phyloP scores from a whole-genome alignment of 2,888 invertebrate genomes.

The Dermolepida albohirtum region DNA sequence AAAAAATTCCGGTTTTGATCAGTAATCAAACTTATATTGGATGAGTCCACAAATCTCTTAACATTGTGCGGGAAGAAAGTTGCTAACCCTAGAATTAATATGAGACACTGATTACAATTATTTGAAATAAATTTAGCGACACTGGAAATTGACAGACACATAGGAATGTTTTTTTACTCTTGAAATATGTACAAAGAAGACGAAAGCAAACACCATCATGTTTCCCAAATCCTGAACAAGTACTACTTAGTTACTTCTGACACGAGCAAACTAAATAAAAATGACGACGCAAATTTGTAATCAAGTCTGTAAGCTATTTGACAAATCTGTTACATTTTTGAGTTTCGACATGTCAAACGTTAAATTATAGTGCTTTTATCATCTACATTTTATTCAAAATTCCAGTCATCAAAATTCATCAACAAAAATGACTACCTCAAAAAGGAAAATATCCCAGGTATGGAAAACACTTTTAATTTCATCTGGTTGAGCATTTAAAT shows the following conservation, averaged over 20 bases:
- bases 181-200: too few species aligned
- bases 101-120: too few species aligned
- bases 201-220: too few species aligned
- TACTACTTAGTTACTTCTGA: neutral
- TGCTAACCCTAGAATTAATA: too few species aligned
- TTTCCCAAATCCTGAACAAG: too few species aligned
- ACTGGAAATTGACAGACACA: too few species aligned
- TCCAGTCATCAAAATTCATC: constrained; percentile 9
- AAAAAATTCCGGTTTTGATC: too few species aligned
- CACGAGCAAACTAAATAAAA: neutral
- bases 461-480: neutral
- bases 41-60: too few species aligned
- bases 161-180: too few species aligned
- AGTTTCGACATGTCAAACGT: constrained; percentile 8
- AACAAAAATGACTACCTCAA: constrained; percentile 11
- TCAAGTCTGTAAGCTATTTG: constrained; percentile 10
- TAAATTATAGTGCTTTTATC: constrained; percentile 28
- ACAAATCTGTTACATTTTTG: constrained; percentile 2
- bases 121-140: too few species aligned
- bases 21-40: too few species aligned
- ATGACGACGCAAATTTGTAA: neutral
- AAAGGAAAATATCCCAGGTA: constrained; percentile 13
- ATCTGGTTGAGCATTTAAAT: neutral
- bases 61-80: too few species aligned
- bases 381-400: constrained; percentile 16